Evolutionary conservation across 2,113 vertebrate species (phyloP).

Genomic region (Euleptes europaea): DNA sequence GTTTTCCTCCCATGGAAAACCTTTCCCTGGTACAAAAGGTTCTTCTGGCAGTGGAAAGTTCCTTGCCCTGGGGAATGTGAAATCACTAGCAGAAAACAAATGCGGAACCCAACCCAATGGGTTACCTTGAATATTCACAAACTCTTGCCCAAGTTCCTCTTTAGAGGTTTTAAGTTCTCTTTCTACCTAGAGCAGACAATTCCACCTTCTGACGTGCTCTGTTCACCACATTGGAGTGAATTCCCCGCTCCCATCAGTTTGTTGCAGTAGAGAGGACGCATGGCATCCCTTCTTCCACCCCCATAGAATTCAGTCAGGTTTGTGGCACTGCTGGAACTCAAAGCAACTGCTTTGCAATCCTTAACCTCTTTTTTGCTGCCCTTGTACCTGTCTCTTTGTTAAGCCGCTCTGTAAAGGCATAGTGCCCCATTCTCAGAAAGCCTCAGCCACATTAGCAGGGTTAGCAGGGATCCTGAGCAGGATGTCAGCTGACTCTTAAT

Average conservation of each 20-base stretch:
- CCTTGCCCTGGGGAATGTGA: too few species aligned
- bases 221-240: not conserved
- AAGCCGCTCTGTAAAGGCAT: not conserved
- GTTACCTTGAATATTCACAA: not conserved
- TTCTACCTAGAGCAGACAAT: not conserved
- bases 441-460: not conserved
- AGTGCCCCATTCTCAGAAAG: not conserved
- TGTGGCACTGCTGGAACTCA: not conserved
- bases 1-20: too few species aligned
- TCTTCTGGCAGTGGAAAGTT: too few species aligned
- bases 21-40: too few species aligned
- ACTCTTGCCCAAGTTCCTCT: not conserved
- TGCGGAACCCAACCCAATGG: too few species aligned
- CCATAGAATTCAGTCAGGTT: not conserved
- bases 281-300: not conserved
- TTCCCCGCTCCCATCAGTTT: not conserved
- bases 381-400: not conserved
- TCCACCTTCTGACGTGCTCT: not conserved
- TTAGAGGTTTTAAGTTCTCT: not conserved
- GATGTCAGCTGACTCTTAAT: too few species aligned
- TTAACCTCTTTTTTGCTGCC: not conserved
- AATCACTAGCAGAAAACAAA: too few species aligned
- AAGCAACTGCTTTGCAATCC: not conserved
- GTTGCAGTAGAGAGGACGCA: too few species aligned
- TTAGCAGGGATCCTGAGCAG: too few species aligned